These are phyloP conservation scores for Acanthornis magna DNA, from an alignment of 2,797 vertebrate genomes.

Conservation along the genomic window DNA sequence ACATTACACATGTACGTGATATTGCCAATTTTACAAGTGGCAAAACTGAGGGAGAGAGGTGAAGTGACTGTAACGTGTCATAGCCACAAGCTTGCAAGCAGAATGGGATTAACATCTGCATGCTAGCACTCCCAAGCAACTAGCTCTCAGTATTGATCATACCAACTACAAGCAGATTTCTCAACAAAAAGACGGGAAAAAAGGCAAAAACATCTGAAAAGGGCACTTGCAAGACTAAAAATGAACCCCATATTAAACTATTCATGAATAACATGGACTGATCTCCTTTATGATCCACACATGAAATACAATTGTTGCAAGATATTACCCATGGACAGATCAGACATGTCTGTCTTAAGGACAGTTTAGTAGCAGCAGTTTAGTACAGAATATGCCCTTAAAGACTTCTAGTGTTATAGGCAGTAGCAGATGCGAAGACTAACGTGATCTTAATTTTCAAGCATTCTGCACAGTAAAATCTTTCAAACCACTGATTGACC, in stretches of 20 bases:
- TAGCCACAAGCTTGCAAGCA: neutral
- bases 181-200: neutral
- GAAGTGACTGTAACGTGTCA: neutral
- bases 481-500: neutral
- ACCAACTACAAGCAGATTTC: neutral
- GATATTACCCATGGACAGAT: neutral
- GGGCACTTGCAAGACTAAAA: neutral
- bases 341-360: rapidly evolving
- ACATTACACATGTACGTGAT: neutral
- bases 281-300: neutral
- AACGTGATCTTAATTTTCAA: neutral
- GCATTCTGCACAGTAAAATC: neutral
- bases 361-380: neutral
- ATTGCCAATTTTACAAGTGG: neutral
- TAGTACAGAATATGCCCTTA: neutral
- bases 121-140: neutral
- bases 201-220: neutral
- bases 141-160: neutral
- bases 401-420: neutral
- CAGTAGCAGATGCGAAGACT: neutral
- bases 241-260: neutral
- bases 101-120: neutral
- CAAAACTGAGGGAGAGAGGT: neutral
- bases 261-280: neutral
- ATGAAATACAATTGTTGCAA: neutral